Evolutionary conservation across 2,888 invertebrate genomes (phyloP).

Genomic region (Chloroclystis v-ata): DNA sequence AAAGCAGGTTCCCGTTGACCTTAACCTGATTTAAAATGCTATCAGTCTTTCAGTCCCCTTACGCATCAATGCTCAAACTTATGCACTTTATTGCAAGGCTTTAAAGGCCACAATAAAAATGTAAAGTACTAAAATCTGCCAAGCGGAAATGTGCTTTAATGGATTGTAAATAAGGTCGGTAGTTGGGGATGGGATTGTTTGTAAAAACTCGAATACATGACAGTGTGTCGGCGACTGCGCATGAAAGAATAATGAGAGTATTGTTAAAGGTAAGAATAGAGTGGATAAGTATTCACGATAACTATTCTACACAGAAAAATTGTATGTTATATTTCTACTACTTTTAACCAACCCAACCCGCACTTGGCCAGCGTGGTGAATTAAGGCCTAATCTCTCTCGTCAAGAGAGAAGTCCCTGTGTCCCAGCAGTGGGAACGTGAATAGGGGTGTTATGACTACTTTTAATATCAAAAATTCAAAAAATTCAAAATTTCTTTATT

Average conservation of each 20-base stretch:
- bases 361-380: too few relatives aligned
- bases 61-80: conserved; percentile 23
- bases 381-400: too few relatives aligned
- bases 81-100: conserved; percentile 26
- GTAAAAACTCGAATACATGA: conserved; percentile 60
- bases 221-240: conserved; percentile 56
- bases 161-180: conserved; percentile 11
- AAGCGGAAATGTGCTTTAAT: conserved; percentile 6
- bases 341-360: too few relatives aligned
- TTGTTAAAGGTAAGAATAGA: conserved; percentile 50
- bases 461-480: too few relatives aligned
- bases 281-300: conserved; percentile 38
- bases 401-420: too few relatives aligned
- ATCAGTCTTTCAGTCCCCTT: conserved; percentile 45
- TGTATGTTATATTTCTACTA: too few relatives aligned
- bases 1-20: conserved; percentile 51
- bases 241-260: conserved; percentile 74
- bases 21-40: conserved; percentile 77
- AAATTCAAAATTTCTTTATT: too few relatives aligned
- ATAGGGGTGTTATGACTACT: too few relatives aligned
- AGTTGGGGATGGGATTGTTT: conserved; percentile 28
- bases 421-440: too few relatives aligned
- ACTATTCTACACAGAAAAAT: neutral
- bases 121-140: conserved; percentile 17
- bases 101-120: conserved; percentile 36